phyloP scores from a whole-genome alignment of 1,140 invertebrate genomes.

The Drosophila sucinea region DNA sequence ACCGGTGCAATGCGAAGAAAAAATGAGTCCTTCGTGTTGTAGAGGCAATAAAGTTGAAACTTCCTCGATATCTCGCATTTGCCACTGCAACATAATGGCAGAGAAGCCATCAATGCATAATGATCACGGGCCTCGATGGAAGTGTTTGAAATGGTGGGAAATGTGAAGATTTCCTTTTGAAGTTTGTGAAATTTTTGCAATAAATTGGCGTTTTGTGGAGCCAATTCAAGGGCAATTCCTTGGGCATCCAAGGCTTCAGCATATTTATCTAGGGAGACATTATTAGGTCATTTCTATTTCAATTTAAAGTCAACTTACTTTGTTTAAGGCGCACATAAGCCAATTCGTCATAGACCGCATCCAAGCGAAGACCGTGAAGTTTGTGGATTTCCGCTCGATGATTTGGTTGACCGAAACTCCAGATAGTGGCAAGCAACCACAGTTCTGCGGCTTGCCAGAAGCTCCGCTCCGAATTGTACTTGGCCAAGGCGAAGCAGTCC shows the following conservation, averaged over 20 bases:
- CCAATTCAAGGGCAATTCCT: background rate
- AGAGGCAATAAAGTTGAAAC: constrained; percentile 28
- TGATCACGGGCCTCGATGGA: background rate
- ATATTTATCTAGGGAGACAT: background rate
- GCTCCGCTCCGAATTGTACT: background rate
- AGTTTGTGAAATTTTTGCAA: background rate
- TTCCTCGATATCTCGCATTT: background rate
- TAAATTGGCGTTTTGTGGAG: constrained; percentile 6
- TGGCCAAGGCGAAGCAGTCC: constrained; percentile 1
- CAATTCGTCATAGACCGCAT: background rate
- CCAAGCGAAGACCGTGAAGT: background rate
- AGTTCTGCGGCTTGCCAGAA: background rate
- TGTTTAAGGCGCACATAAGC: background rate
- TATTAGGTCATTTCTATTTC: background rate
- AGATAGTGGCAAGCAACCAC: background rate
- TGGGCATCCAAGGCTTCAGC: constrained; percentile 6
- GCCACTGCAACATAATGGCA: constrained; percentile 26
- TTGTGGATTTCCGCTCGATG: background rate
- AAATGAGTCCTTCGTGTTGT: constrained; percentile 14
- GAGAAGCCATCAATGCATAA: no score
- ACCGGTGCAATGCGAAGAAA: constrained; percentile 34
- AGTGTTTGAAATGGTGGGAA: background rate
- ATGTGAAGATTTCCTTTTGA: background rate
- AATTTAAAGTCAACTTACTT: background rate
- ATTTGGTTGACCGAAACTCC: background rate